A percentile compares a stretch with the other conserved stretches of the same genome.
Conservation (phyloP, 2,888 invertebrate species). For the Cataglyphis livida region DNA sequence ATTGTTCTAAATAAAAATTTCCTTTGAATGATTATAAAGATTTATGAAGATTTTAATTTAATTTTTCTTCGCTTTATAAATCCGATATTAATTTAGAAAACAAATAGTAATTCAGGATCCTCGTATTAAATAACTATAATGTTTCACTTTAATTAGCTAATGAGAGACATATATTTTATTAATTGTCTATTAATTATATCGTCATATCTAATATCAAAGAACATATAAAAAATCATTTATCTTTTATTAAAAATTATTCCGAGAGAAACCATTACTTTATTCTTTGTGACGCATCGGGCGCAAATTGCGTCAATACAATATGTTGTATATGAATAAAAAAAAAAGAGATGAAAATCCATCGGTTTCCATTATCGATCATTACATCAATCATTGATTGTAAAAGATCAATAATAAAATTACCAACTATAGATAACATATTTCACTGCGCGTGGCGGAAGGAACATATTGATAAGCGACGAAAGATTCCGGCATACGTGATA, state of each 20-base stretch:
- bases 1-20: neutral
- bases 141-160: neutral
- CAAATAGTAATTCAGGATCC: neutral
- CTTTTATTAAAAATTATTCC: neutral
- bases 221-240: neutral
- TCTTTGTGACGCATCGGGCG: neutral
- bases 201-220: neutral
- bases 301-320: constrained; percentile 1
- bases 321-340: neutral
- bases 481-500: constrained; percentile 34
- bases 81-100: neutral
- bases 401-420: constrained; percentile 42
- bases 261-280: neutral
- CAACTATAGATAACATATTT: constrained; percentile 3
- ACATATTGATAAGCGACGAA: constrained; percentile 39
- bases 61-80: neutral
- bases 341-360: neutral
- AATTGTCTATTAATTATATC: neutral
- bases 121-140: neutral
- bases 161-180: neutral
- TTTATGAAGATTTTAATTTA: neutral
- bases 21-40: neutral
- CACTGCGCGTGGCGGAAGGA: neutral
- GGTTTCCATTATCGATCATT: constrained; percentile 39
- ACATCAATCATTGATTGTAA: constrained; percentile 1